Percentiles rank a stretch among this genome's conserved stretches.
Conservation (phyloP, 2,113 vertebrate genomes). For the Melanerpes aurifrons region DNA sequence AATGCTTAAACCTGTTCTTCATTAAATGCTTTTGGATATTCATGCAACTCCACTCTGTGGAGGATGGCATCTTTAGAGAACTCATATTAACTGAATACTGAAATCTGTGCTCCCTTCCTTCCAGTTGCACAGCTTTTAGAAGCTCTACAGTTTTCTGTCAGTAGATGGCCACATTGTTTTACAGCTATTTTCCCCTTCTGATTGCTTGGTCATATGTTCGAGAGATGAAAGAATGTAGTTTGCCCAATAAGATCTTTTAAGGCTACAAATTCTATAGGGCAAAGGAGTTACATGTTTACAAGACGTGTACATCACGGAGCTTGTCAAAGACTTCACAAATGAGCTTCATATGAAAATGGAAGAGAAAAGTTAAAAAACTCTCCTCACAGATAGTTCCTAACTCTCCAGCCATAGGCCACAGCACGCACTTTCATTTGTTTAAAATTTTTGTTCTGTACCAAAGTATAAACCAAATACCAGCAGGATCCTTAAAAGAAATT, state of each 20-base stretch:
- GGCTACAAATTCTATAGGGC: background rate
- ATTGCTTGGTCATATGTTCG: background rate
- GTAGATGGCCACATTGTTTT: conserved; percentile 47
- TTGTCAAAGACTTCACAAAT: background rate
- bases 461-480: background rate
- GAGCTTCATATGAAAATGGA: background rate
- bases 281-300: background rate
- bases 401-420: background rate
- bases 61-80: background rate
- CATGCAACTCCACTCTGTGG: background rate
- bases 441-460: background rate
- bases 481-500: background rate
- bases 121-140: background rate
- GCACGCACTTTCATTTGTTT: background rate
- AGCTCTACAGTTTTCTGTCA: conserved; percentile 31
- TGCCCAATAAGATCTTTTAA: background rate
- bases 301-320: background rate
- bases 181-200: background rate
- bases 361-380: background rate
- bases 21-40: background rate
- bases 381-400: background rate
- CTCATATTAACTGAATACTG: background rate
- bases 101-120: background rate
- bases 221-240: background rate
- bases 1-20: background rate